Base-by-base conservation (phyloP, 2,888 invertebrate species). In the Yponomeuta malinellus region DNA sequence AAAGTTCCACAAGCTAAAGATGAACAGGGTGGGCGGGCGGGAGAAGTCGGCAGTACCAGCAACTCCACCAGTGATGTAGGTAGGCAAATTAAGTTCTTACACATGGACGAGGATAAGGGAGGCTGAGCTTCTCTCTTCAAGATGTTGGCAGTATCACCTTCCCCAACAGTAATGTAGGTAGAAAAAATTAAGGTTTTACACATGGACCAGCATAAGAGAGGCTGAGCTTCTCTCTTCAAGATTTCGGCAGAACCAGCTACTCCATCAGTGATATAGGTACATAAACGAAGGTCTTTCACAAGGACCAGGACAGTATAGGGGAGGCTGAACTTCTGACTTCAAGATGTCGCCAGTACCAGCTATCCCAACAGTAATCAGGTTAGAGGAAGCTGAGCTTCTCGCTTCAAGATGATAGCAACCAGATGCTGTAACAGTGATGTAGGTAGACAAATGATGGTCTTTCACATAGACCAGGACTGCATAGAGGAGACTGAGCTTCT, bases 221-320 rank as follows among this genome's bases (percentile, higher is more conserved):
- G 33, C 33, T 33, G 5, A 33, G 1, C 33, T 33, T 33, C 5
- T 33, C 3, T 23, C 2, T 33, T 33, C 1, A 33, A 33, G 2
- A 33, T 33, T 4, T 4, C 33, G 52, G 10, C 52, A 10, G 10
- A 2, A 52, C 52, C 52, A 52, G 12, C 70, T 63, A 33, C 5
- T 10, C 33, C 48, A 37, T 29, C 9, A 0, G n/a, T 33, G 33
- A 33, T 33, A 33, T 33, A 33, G 33, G 33, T 5, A 5, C 3
- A 33, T 2, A 33, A 33, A 5, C 5, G 33, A 5, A 33, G 2
- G 10, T 66, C 95, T 93, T 92, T 96, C 95, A 97, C 97, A 92
- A 97, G 96, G 72, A 97, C 97, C 73, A 97, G 94, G 70, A 97
- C 73, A 97, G 94, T 70, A 97, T 97, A 31, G 97, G 97, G 88